Conservation (phyloP, 2,113 vertebrate genomes). For the Hippolais icterina region DNA sequence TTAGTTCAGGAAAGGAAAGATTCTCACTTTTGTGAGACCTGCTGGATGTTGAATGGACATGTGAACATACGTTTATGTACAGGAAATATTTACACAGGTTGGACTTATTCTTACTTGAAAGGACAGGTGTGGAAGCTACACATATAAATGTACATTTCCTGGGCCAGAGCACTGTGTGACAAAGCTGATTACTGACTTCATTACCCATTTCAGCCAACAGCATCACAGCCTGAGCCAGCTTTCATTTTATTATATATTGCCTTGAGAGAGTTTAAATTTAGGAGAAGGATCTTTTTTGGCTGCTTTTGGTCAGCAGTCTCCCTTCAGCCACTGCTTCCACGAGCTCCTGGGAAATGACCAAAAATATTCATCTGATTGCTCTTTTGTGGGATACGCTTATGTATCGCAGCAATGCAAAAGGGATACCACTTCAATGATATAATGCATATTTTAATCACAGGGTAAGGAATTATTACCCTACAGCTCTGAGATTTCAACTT, state of each 20-base stretch:
- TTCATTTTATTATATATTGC: background rate
- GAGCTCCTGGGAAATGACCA: slow-evolving; percentile 17
- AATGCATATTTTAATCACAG: background rate
- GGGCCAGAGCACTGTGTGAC: background rate
- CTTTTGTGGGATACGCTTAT: background rate
- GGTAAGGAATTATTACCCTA: background rate
- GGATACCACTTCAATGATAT: background rate
- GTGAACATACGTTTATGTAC: background rate
- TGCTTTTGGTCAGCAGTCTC: background rate
- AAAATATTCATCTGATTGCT: background rate
- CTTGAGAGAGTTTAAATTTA: background rate
- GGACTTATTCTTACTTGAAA: background rate
- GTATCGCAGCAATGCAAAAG: background rate
- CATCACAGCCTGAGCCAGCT: background rate
- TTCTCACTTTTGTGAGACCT: background rate
- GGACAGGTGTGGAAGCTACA: background rate
- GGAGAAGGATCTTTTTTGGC: background rate
- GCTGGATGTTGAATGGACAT: background rate
- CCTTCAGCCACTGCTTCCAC: background rate
- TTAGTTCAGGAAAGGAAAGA: background rate
- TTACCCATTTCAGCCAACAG: background rate
- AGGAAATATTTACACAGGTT: background rate
- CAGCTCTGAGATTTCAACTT: background rate
- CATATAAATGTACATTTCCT: background rate
- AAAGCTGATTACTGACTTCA: background rate